Base-by-base conservation (phyloP, 2,888 invertebrate genomes). In the Platypus cylindrus region DNA sequence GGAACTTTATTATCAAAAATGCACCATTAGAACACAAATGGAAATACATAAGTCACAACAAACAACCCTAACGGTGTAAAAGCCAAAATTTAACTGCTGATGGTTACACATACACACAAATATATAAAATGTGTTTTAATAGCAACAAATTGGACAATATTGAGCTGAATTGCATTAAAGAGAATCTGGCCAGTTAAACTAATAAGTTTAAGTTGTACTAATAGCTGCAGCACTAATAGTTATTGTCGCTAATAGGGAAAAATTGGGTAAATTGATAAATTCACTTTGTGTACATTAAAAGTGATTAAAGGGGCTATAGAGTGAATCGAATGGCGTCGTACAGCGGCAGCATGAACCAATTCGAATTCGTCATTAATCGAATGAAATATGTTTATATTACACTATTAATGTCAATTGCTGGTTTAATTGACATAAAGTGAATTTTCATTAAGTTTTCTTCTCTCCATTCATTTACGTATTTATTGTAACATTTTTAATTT, bases 241-340 rank as follows among this genome's bases (percentile, higher is more conserved):
- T 56, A 60, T 60, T 60, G 60, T 59, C 56, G 59, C 61, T 63
- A 63, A 63, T 63, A 59, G 62, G 62, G 61, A 62, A 63, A 63
- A 63, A 63, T 63, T 63, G 62, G 62, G 62, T 63, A 63, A 63
- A 63, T 63, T 63, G 62, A 63, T 63, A 62, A 62, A 62, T 62
- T 62, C 62, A 62, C 56, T 59, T 60, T n/a, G n/a, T n/a, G n/a
- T n/a, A n/a, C n/a, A n/a, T n/a, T n/a, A n/a, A n/a, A n/a, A n/a
- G n/a, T n/a, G n/a, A n/a, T n/a, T n/a, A n/a, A n/a, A 57, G 46
- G 50, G 50, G 45, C 36, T 49, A 57, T 56, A 56, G 55, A 54
- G n/a, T n/a, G n/a, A n/a, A 49, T 44, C 48, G 48, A 53, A 52
- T 50, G n/a, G 54, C 53, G 55, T 55, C 48, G 51, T 50, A 48